Conservation (phyloP, 2,888 invertebrate genomes). For the Eumerus sabulonum region DNA sequence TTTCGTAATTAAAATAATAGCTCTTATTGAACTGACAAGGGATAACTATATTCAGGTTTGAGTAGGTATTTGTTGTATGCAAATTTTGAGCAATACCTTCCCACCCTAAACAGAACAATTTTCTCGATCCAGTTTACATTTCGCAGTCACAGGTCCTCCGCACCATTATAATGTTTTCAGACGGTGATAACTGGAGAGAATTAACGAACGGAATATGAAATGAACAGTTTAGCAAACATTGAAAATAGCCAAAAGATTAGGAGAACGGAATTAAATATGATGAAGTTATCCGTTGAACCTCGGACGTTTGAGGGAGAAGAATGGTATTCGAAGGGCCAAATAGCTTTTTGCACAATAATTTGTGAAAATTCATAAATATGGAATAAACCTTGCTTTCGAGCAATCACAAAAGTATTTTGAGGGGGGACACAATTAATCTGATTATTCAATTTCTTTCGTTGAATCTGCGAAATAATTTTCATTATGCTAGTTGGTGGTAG, state of each 20-base stretch:
- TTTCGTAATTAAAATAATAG: constrained; percentile 68
- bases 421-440: constrained; percentile 60
- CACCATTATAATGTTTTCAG: constrained; percentile 24
- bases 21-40: constrained; percentile 68
- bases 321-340: constrained; percentile 36
- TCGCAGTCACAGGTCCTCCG: constrained; percentile 33
- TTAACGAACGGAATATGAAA: constrained; percentile 62
- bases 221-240: constrained; percentile 69
- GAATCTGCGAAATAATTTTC: constrained; percentile 59
- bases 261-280: constrained; percentile 65
- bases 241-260: constrained; percentile 60
- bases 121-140: constrained; percentile 64
- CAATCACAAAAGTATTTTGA: constrained; percentile 60
- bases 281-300: constrained; percentile 66
- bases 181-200: neutral
- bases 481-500: constrained; percentile 47
- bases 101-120: constrained; percentile 32
- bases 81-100: constrained; percentile 47
- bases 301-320: constrained; percentile 27
- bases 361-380: constrained; percentile 68
- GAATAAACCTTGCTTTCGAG: constrained; percentile 60
- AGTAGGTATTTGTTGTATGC: constrained; percentile 68
- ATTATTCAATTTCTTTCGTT: constrained; percentile 67
- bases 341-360: constrained; percentile 63
- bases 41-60: constrained; percentile 64